A percentile compares a stretch with the other conserved stretches of the same genome.
phyloP scores from a whole-genome alignment of 1,140 invertebrate genomes.

The Metopolophium dirhodum region DNA sequence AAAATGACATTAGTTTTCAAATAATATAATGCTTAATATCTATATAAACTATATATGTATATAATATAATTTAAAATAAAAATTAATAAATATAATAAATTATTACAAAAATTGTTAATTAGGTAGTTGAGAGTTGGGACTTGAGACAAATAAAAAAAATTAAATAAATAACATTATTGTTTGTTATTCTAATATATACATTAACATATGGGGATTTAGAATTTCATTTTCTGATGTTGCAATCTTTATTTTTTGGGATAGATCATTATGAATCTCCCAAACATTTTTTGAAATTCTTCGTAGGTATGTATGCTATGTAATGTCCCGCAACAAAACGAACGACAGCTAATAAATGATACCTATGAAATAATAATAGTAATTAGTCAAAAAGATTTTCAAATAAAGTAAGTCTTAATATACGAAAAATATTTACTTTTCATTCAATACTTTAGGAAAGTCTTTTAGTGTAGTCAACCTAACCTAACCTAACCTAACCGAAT shows the following conservation, averaged over 20 bases:
- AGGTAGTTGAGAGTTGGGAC: too few relatives aligned
- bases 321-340: neutral
- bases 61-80: too few relatives aligned
- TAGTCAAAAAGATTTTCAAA: neutral
- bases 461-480: too few relatives aligned
- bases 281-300: neutral
- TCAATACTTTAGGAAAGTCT: neutral
- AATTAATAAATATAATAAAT: too few relatives aligned
- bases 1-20: too few relatives aligned
- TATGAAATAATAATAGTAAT: neutral
- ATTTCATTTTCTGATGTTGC: neutral
- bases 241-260: neutral
- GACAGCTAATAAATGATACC: neutral
- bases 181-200: neutral
- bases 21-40: too few relatives aligned
- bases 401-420: neutral
- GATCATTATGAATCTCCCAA: neutral
- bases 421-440: neutral
- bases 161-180: neutral
- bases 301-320: neutral
- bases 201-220: neutral
- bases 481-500: too few relatives aligned
- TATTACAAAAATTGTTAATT: too few relatives aligned
- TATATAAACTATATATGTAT: too few relatives aligned
- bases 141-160: neutral